Evolutionary conservation across 2,888 invertebrate species (phyloP), one percentile per base, ranked within the genome.

Genomic region (Lasioglossum lativentre): DNA sequence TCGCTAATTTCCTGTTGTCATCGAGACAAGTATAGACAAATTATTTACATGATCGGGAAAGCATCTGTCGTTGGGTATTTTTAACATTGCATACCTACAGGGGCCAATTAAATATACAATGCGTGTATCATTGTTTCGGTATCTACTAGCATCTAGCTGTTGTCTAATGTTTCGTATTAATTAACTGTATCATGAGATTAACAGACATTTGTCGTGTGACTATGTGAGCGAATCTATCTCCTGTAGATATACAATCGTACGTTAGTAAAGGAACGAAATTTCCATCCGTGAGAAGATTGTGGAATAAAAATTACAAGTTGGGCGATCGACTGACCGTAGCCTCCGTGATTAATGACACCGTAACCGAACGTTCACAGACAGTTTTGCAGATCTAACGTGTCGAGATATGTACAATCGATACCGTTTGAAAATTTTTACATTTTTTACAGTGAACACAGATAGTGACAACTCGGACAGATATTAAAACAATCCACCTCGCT

Each of bases 1-100:
- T 96, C 96, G 75, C 95, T 95, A 83, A 96, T 96, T 93, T 97
- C 96, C 97, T 97, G 90, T 30, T 90, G 88, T 73, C 72, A 83
- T 86, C 45, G n/a, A n/a, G 81, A 81, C 38, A 86, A 78, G 45
- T 42, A 85, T 56, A 42, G 34, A 42, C 73, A 19, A 56, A 76
- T 80, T 80, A 82, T 78, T 71, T 42, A 27, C n/a, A 79, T 66
- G 23, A 23, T 71, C 30, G 34, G 52, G 40, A 63, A 73, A 4
- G 63, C 4, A 56, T 63, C 14, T 27, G 68, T 66, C 42, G 19
- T 42, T 71, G n/a, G n/a, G 79, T 70, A 59, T 14, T 52, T 27
- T 63, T 66, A 42, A 45, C n/a, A 71, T 56, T 79, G 79, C 56
- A 79, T 78, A 86, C 34, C 82, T 85, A 79, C 86, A 85, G 56